These are phyloP conservation scores for Augiades crinisus DNA, from an alignment of 2,888 invertebrate species.

Conservation along the genomic window DNA sequence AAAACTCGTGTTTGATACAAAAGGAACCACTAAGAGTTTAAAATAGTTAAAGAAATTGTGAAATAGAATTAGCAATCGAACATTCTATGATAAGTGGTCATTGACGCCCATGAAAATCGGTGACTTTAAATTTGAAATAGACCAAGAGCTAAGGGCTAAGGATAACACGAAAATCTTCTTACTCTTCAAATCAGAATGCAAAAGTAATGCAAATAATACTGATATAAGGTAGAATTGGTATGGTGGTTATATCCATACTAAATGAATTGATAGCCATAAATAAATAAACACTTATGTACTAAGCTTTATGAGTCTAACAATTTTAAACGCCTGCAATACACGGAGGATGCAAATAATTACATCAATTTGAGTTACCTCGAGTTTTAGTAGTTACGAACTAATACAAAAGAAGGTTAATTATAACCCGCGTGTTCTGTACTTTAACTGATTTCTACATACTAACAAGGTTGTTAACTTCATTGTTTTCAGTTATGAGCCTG, in stretches of 20 bases:
- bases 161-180: too few species aligned
- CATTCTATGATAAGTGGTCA: too few species aligned
- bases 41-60: background rate
- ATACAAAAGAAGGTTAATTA: conserved; percentile 37
- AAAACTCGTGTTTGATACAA: conserved; percentile 21
- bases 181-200: too few species aligned
- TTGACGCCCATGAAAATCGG: too few species aligned
- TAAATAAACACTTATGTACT: background rate
- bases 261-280: background rate
- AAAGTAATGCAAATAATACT: too few species aligned
- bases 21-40: background rate
- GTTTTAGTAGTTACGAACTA: conserved; percentile 35
- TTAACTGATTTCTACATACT: conserved; percentile 36
- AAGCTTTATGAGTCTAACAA: background rate
- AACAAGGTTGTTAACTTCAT: conserved; percentile 33
- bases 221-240: too few species aligned
- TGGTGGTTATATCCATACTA: too few species aligned
- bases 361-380: conserved; percentile 36
- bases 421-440: conserved; percentile 30
- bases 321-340: background rate
- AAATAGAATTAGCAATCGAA: background rate
- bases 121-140: too few species aligned
- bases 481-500: conserved; percentile 23
- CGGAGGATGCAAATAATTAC: conserved; percentile 33
- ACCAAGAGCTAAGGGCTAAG: too few species aligned